Evolutionary conservation across 2,113 vertebrate species (phyloP).

Genomic region (Brachypteracias leptosomus): DNA sequence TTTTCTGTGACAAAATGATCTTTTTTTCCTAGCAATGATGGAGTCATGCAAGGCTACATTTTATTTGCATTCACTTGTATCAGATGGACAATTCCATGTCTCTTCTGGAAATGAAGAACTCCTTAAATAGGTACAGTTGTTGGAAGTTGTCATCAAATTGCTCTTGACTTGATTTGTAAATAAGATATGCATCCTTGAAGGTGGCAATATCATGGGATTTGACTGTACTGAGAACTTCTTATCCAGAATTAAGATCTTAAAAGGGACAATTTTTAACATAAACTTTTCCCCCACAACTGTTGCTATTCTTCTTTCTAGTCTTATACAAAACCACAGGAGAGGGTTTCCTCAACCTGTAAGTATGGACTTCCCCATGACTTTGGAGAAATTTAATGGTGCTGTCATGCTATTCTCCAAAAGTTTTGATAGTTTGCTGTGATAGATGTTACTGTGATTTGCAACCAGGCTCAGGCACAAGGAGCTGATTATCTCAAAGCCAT

Average conservation of each 20-base stretch:
- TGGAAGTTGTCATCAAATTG: not conserved
- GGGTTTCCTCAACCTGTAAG: not conserved
- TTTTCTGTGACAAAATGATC: not conserved
- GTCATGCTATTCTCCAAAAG: not conserved
- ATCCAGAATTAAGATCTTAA: not conserved
- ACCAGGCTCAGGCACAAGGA: not conserved
- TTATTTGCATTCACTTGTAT: not conserved
- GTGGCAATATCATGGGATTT: not conserved
- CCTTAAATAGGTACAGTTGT: not conserved
- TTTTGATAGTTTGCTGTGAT: not conserved
- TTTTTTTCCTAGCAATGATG: not conserved
- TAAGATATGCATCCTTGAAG: not conserved
- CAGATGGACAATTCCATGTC: not conserved
- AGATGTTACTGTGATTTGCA: not conserved
- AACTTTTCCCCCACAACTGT: not conserved
- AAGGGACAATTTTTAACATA: not conserved
- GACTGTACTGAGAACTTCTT: not conserved
- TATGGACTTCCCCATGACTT: not conserved
- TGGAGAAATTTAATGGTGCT: not conserved
- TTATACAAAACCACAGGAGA: not conserved
- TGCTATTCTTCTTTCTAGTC: not conserved
- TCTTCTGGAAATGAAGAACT: not conserved
- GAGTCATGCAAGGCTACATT: not conserved
- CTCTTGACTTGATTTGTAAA: not conserved
- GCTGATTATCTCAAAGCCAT: not conserved